Conservation (phyloP, 2,888 invertebrate genomes). For the Drosophila greeni region DNA sequence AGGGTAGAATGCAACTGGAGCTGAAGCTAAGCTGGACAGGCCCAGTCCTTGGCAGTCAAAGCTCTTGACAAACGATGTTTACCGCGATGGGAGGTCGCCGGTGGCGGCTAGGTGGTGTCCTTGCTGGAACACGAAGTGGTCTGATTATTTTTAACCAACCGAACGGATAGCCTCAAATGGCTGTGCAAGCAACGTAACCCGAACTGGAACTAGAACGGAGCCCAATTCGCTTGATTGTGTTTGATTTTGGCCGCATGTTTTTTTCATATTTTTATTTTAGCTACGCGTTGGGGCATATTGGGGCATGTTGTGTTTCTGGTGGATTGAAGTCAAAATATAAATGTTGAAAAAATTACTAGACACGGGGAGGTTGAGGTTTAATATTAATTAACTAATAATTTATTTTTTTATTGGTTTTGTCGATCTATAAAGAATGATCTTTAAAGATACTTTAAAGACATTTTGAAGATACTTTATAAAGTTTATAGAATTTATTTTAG, state of each 20-base stretch:
- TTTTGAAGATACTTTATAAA: no score
- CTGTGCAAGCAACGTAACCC: conserved; percentile 50
- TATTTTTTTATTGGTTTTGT: background rate
- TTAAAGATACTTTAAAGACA: no score
- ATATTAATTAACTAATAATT: background rate
- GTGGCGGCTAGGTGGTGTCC: conserved; percentile 43
- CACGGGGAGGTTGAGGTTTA: no score
- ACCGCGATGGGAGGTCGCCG: conserved; percentile 47
- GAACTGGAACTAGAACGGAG: conserved; percentile 47
- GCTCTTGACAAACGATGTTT: conserved; percentile 73
- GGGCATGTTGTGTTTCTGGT: background rate
- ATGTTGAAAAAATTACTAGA: background rate
- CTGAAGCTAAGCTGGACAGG: conserved; percentile 13
- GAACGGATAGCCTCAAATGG: conserved; percentile 43
- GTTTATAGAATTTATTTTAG: no score
- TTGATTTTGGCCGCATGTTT: conserved; percentile 64
- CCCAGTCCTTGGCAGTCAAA: conserved; percentile 56
- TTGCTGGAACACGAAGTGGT: conserved; percentile 61
- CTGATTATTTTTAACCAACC: conserved; percentile 68
- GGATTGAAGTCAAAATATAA: background rate
- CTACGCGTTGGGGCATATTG: background rate
- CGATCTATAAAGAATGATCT: no score
- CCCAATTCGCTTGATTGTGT: conserved; percentile 74
- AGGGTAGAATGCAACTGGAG: conserved; percentile 32
- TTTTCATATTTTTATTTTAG: conserved; percentile 15